Base-by-base conservation (phyloP, 1,140 invertebrate genomes). In the Anastrepha obliqua region DNA sequence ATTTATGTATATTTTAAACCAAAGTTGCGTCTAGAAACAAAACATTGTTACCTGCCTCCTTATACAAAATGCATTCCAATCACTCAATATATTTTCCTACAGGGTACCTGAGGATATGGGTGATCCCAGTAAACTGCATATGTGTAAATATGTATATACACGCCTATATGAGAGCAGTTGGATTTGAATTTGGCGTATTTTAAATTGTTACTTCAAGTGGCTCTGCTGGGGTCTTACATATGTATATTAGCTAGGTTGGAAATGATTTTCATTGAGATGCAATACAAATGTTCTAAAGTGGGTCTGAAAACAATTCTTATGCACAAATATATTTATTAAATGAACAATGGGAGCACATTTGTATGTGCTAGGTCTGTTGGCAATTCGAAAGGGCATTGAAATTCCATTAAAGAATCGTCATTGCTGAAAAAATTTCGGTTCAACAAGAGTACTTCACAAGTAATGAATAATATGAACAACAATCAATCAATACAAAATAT, bases 151-250 rank as follows among this genome's bases (percentile, higher is more conserved):
- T 55, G 51, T 55, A 55, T 55, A 11, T 55, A 55, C 29, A 29
- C 29, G 29, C 29, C 29, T n/a, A 17, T 74, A 47, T 47, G 42
- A 15, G 13, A 74, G 6, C 67, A 74, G 67, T 39, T 44, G 42
- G 42, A 44, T 0, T 74, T 74, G 39, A 17, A 44, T 74, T 15
- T 74, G 4, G 11, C 17, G 13, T 13, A 67, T 74, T 4, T 42
- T 74, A 44, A 70, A 70, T 44, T 29, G 42, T 47, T 74, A 74
- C 39, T 74, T 74, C 13, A 74, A 74, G 67, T 74, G 67, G 11
- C 42, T 74, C 42, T 15, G 39, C 15, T 74, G 67, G 67, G 5
- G 67, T 13, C 60, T 17, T 62, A 62, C 60, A 62, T 13, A 62
- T 62, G 17, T 15, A n/a, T 62, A 62, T 62, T 67, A 67, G 29